phyloP scores from a whole-genome alignment of 2,888 invertebrate species.

The Synergus itoensis region DNA sequence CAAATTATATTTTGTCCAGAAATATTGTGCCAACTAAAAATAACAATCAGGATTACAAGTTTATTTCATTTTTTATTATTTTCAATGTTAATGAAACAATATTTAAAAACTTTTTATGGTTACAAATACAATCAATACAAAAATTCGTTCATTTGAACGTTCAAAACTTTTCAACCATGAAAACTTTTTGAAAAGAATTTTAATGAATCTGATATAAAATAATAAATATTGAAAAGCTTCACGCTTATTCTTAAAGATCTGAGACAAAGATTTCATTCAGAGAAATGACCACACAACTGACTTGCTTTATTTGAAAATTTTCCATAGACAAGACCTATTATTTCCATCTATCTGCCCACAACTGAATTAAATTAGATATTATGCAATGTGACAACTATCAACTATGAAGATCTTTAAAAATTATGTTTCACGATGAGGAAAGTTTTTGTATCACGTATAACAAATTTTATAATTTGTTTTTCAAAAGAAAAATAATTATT shows the following conservation, averaged over 20 bases:
- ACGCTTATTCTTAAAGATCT: not conserved
- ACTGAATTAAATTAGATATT: slow-evolving; percentile 32
- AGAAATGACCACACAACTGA: not conserved
- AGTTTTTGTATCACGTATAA: not conserved
- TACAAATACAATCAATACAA: too few relatives aligned
- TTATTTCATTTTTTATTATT: too few relatives aligned
- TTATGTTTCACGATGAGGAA: slow-evolving; percentile 29
- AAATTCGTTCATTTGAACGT: too few relatives aligned
- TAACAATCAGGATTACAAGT: too few relatives aligned
- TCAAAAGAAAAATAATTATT: not conserved
- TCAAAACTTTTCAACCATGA: too few relatives aligned
- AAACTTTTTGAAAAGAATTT: too few relatives aligned
- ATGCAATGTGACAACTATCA: slow-evolving; percentile 30
- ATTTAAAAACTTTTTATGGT: too few relatives aligned
- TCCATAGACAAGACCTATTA: slow-evolving; percentile 28
- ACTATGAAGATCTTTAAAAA: slow-evolving; percentile 19
- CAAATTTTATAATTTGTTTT: not conserved
- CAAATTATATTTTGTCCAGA: too few relatives aligned
- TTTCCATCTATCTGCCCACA: slow-evolving; percentile 28
- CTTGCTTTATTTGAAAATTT: slow-evolving; percentile 32
- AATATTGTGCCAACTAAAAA: too few relatives aligned
- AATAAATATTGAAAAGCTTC: not conserved
- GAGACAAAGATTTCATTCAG: slow-evolving; percentile 20
- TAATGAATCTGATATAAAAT: not conserved
- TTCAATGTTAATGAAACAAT: too few relatives aligned